Conservation (phyloP, 2,113 vertebrate genomes). For the Lampris megalopsis region DNA sequence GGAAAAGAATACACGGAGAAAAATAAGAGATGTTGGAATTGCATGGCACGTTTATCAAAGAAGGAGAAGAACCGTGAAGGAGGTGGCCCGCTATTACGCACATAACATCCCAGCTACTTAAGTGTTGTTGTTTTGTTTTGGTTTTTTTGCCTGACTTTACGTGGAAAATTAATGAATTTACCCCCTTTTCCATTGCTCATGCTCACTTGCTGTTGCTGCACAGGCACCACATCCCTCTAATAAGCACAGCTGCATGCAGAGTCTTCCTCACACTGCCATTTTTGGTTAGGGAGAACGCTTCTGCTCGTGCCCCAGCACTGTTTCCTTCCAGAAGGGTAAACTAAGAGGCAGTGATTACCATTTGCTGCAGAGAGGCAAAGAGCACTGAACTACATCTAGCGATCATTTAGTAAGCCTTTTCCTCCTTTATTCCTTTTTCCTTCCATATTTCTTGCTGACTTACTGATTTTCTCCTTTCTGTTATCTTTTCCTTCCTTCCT, state of each 20-base stretch:
- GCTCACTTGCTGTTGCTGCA: conserved; percentile 19
- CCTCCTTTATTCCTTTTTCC: too few relatives aligned
- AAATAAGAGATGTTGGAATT: conserved; percentile 6
- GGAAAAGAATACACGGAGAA: neutral
- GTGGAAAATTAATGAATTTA: conserved; percentile 28
- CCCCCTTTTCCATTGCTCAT: conserved; percentile 11
- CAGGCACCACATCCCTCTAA: neutral
- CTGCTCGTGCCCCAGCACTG: conserved; percentile 24
- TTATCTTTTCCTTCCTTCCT: too few relatives aligned
- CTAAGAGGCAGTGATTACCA: conserved; percentile 65
- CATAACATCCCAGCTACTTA: neutral
- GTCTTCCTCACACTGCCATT: conserved; percentile 64
- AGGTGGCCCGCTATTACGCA: neutral
- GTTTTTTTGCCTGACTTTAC: neutral
- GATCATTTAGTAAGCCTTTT: too few relatives aligned
- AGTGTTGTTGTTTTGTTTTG: too few relatives aligned
- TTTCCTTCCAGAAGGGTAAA: conserved; percentile 40
- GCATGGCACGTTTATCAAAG: neutral
- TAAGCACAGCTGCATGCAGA: conserved; percentile 23
- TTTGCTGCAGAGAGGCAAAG: conserved; percentile 18
- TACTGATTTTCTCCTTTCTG: too few relatives aligned
- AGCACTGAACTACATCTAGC: too few relatives aligned
- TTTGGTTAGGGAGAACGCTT: conserved; percentile 77
- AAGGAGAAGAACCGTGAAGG: neutral
- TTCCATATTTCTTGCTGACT: too few relatives aligned